Evolutionary conservation across 1,140 invertebrate genomes (phyloP).

Genomic region (Limonius californicus): DNA sequence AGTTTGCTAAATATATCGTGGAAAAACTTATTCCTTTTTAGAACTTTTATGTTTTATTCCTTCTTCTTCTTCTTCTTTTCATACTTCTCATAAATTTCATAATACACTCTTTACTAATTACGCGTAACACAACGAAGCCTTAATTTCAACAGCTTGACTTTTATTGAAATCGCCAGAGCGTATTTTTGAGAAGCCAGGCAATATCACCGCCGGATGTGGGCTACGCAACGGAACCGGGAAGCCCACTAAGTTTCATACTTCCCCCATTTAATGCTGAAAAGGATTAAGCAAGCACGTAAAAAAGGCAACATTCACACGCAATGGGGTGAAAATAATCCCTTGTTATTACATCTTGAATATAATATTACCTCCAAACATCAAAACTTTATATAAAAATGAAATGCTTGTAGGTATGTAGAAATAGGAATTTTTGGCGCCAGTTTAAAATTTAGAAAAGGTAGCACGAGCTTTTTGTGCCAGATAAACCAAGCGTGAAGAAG

Average conservation of each 20-base stretch:
- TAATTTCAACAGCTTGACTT: conserved; percentile 5
- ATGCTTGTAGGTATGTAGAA: background rate
- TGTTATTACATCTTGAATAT: background rate
- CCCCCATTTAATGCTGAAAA: conserved; percentile 9
- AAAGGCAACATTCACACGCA: background rate
- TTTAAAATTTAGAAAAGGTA: background rate
- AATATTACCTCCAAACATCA: no score
- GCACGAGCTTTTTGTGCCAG: conserved; percentile 24
- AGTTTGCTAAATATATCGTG: no score
- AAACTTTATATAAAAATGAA: no score
- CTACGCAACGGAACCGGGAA: conserved; percentile 5
- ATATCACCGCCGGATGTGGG: conserved; percentile 4
- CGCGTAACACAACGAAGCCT: background rate
- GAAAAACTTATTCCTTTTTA: no score
- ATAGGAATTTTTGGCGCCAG: conserved; percentile 17
- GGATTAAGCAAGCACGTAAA: background rate
- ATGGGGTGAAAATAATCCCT: background rate
- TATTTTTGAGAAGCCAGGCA: conserved; percentile 4
- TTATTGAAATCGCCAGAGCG: background rate
- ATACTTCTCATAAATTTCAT: no score
- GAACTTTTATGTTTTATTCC: no score
- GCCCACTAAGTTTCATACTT: background rate
- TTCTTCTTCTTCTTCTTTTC: no score
- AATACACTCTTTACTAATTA: background rate
- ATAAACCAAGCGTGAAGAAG: conserved; percentile 23